These are phyloP conservation scores for Butorides virescens DNA, from an alignment of 2,113 vertebrate species.

Conservation along the genomic window DNA sequence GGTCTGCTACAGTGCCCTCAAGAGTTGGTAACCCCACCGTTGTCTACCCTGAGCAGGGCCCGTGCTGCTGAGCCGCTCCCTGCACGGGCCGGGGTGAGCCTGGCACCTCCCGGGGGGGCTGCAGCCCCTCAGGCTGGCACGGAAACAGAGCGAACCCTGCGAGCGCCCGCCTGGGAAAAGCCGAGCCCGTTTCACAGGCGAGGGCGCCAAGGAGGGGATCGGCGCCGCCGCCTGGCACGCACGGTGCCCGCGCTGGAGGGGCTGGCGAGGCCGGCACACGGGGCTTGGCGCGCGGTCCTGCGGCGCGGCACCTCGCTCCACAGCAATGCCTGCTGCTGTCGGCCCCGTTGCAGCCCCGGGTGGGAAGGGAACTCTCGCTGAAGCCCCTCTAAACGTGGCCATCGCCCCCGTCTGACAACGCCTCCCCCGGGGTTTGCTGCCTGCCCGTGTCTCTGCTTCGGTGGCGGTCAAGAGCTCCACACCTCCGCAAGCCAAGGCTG, in stretches of 20 bases:
- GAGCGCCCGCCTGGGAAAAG: background rate
- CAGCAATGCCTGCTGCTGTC: too few relatives aligned
- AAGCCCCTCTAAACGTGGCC: background rate
- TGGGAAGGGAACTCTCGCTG: background rate
- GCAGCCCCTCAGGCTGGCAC: fast-evolving
- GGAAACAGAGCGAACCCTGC: background rate
- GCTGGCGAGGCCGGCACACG: background rate
- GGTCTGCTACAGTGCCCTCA: background rate
- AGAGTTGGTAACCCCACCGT: fast-evolving
- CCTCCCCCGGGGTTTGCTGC: background rate
- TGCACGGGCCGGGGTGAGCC: background rate
- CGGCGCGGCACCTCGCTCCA: background rate
- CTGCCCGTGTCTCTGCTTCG: background rate
- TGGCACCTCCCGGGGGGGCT: background rate
- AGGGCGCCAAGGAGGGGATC: background rate
- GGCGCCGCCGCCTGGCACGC: background rate
- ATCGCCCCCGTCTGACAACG: background rate
- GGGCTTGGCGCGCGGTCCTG: fast-evolving
- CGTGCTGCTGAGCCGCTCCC: background rate
- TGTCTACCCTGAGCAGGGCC: background rate
- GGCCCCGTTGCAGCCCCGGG: fast-evolving
- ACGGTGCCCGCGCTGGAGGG: fast-evolving
- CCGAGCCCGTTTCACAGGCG: background rate
- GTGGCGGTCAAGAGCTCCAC: background rate
- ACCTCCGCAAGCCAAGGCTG: background rate